Evolutionary conservation across 2,797 vertebrate genomes (phyloP).

Genomic region (Fringilla coelebs): DNA sequence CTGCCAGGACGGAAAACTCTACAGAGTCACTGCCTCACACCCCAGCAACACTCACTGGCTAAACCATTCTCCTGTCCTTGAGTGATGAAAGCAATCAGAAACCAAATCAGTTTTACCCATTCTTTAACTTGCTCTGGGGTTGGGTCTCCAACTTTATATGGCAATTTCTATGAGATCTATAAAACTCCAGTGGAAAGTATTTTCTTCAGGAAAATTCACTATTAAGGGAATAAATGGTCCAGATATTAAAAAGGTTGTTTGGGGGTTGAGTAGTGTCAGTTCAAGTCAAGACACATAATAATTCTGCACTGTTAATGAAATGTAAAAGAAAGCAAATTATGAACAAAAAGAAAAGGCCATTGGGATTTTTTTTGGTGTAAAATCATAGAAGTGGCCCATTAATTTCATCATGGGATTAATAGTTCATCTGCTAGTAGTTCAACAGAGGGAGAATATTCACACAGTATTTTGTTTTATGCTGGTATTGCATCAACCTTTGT

Average conservation of each 20-base stretch:
- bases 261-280: not conserved
- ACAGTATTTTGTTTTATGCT: not conserved
- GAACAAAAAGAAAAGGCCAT: not conserved
- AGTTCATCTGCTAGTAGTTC: not conserved
- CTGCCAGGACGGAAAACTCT: not conserved
- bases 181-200: not conserved
- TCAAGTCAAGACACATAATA: not conserved
- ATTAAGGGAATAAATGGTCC: not conserved
- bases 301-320: not conserved
- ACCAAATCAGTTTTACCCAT: not conserved
- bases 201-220: not conserved
- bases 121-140: not conserved
- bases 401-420: not conserved
- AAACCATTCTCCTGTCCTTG: not conserved
- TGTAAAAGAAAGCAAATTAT: not conserved
- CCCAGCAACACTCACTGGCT: not conserved
- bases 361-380: not conserved
- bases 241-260: not conserved
- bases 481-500: not conserved
- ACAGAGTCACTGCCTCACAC: rapidly evolving
- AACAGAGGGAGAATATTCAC: not conserved
- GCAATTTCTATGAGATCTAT: not conserved
- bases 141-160: not conserved
- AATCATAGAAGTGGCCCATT: not conserved
- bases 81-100: not conserved